phyloP scores from a whole-genome alignment of 2,113 vertebrate species.

The Seriola rivoliana region DNA sequence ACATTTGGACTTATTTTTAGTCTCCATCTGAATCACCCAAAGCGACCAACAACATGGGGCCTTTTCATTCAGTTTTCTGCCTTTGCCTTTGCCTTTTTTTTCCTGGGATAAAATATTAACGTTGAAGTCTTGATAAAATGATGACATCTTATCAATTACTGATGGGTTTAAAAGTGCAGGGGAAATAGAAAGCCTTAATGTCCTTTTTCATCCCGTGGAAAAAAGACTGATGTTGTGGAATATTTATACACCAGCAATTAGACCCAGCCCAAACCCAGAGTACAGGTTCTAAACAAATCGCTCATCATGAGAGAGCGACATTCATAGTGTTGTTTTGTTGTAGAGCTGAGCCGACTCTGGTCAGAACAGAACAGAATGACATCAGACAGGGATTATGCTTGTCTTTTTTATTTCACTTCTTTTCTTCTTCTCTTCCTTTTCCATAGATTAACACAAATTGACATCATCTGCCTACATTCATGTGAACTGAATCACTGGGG shows the following conservation, averaged over 20 bases:
- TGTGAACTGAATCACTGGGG: neutral
- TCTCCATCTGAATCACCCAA: conserved; percentile 39
- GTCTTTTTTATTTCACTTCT: neutral
- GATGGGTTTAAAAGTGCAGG: conserved; percentile 67
- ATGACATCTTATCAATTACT: conserved; percentile 79
- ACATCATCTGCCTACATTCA: neutral
- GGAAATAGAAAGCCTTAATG: conserved; percentile 75
- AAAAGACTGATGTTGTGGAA: conserved; percentile 61
- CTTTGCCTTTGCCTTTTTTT: conserved; percentile 8
- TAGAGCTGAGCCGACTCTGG: too few species aligned
- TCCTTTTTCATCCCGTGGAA: conserved; percentile 61
- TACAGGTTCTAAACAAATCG: conserved; percentile 29
- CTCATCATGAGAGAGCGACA: conserved; percentile 3
- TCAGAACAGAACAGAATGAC: too few species aligned
- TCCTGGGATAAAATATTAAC: conserved; percentile 74
- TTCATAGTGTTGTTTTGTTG: conserved; percentile 15
- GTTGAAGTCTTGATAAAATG: conserved; percentile 64
- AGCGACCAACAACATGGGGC: conserved; percentile 50
- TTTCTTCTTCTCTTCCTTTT: neutral
- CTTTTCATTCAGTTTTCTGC: conserved; percentile 53
- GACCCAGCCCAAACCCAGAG: conserved; percentile 11
- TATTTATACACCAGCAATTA: conserved; percentile 72
- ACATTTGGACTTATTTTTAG: conserved; percentile 76
- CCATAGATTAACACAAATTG: neutral
- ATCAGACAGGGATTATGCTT: neutral